Percentiles rank a stretch among this genome's conserved stretches.
phyloP scores from a whole-genome alignment of 2,113 vertebrate species.

The Irena cyanogastra region DNA sequence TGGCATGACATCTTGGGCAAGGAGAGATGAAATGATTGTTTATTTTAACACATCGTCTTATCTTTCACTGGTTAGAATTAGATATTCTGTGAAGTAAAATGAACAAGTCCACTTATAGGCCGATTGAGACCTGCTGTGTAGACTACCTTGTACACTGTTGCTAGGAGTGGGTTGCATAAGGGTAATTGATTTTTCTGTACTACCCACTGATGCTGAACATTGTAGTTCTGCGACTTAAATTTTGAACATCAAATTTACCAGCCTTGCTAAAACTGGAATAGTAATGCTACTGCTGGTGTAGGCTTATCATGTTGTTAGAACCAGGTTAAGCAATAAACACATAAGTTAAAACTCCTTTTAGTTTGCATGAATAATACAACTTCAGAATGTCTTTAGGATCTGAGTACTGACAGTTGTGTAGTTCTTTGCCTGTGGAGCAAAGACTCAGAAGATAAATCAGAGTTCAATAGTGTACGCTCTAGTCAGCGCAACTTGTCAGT shows the following conservation, averaged over 20 bases:
- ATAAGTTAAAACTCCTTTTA: background rate
- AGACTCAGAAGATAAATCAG: background rate
- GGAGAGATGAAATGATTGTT: background rate
- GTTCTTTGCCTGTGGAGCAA: background rate
- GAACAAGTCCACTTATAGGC: background rate
- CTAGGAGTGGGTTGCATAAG: background rate
- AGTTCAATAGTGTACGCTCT: background rate
- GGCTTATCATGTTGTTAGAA: background rate
- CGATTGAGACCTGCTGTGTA: background rate
- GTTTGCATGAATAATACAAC: background rate
- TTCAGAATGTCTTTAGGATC: background rate
- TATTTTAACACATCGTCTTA: background rate
- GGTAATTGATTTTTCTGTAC: background rate
- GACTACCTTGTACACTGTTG: background rate
- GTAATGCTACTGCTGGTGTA: background rate
- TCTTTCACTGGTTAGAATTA: background rate
- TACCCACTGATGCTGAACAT: background rate
- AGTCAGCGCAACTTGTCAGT: background rate
- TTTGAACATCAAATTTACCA: background rate
- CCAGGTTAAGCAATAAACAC: background rate
- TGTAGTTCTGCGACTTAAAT: background rate
- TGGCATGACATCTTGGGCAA: background rate
- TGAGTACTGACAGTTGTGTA: background rate
- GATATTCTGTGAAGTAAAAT: background rate
- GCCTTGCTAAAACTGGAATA: background rate